Percentiles rank a stretch among this genome's conserved stretches.
These are phyloP conservation scores for Drosophila flavopinicola DNA, from an alignment of 2,888 invertebrate genomes.

Conservation along the genomic window DNA sequence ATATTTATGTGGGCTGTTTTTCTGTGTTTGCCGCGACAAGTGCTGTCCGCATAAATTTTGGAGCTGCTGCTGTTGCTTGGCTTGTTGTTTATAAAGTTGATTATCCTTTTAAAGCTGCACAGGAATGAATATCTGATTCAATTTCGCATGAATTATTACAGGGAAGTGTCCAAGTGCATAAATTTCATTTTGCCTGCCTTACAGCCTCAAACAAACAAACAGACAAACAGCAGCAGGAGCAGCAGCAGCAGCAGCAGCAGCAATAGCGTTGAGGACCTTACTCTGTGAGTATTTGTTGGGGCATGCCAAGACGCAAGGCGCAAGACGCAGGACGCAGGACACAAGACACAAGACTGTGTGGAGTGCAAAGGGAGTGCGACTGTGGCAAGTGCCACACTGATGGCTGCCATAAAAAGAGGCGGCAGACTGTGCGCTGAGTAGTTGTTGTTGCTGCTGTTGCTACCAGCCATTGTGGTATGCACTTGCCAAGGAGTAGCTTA, in stretches of 20 bases:
- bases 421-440: conserved; percentile 72
- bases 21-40: conserved; percentile 37
- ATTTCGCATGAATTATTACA: conserved; percentile 79
- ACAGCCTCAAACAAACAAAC: conserved; percentile 46
- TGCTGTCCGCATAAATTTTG: conserved; percentile 66
- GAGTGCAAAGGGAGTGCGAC: neutral
- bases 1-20: conserved; percentile 42
- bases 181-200: conserved; percentile 71
- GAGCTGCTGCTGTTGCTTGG: conserved; percentile 24
- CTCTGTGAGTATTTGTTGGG: conserved; percentile 68
- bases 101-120: conserved; percentile 77
- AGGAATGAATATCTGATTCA: conserved; percentile 79
- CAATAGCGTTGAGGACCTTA: conserved; percentile 55
- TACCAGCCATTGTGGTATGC: conserved; percentile 62
- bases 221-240: conserved; percentile 23
- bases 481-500: conserved; percentile 67
- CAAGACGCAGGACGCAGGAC: conserved; percentile 53
- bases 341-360: conserved; percentile 45
- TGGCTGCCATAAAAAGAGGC: conserved; percentile 73
- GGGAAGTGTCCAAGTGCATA: conserved; percentile 78
- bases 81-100: conserved; percentile 68
- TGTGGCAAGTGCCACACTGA: conserved; percentile 47
- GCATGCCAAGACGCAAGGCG: conserved; percentile 55
- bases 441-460: conserved; percentile 23
- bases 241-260: conserved; percentile 2